Evolutionary conservation across 2,888 invertebrate species (phyloP), one percentile per base, ranked within the genome.

Genomic region (Drosophila paucipuncta): DNA sequence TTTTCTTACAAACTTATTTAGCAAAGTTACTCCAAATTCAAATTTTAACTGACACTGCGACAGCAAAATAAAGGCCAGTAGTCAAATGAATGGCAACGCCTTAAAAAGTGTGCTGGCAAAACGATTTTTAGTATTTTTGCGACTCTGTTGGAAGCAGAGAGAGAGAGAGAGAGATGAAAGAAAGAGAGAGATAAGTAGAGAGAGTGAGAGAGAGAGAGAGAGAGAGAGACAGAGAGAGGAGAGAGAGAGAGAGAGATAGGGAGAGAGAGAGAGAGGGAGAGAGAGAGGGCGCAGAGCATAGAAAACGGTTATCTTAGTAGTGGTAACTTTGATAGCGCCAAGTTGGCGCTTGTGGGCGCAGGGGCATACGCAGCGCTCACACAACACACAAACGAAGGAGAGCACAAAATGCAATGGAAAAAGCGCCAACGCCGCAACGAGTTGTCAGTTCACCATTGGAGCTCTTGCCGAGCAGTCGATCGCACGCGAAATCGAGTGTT

Each of bases 391-490:
- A 43, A 60, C 73, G 79, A 79, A 80, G 39, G 79, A 79, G 80
- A 79, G 76, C 50, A 49, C 68, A 79, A 77, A 80, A 58, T 80
- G 80, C 79, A 80, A 77, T 71, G 68, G 80, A 77, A 80, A 80
- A 80, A 80, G 80, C 80, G 80, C 80, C 80, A 80, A 80, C 80
- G 54, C 77, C 77, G 80, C 80, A 80, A 63, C 63, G 77, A 79
- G 63, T 80, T 67, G 75, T 65, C 64, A 80, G 80, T 81, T 78
- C 62, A 73, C 68, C 62, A 68, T 79, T 74, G 79, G 80, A 82
- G 81, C 81, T 82, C 82, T 55, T 30, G 50, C 47, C 31, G 80
- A 79, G 77, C 74, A 77, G 80, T 68, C 58, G 68, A 67, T 50
- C 52, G 54, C 11, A 37, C 54, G 30, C 7, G 43, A 25, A 13